Base-by-base conservation (phyloP, 2,113 vertebrate genomes). In the Halichoerus grypus region DNA sequence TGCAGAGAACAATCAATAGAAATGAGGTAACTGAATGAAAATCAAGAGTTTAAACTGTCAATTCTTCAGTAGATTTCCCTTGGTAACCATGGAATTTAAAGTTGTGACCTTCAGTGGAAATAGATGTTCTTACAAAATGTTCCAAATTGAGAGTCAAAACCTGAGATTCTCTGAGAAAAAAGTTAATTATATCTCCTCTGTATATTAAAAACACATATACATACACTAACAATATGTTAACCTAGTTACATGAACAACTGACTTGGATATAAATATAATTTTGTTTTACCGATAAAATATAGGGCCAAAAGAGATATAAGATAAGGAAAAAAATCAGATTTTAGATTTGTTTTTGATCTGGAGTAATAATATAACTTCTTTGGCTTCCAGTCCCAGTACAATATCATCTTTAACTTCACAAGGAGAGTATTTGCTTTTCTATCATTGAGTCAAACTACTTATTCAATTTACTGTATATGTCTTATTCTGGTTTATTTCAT, bases 101-200 rank as follows among this genome's bases (percentile, higher is more conserved):
- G 81, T 13, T 92, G 39, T 95, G 82, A 90, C 57, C 80, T 90
- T 94, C 92, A 76, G 7, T 88, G 3, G 15, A 97, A 94, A 95
- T 93, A 95, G 51, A 76, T 95, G 13, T 31, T 46, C 10, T 51
- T 77, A 24, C 22, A 89, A 59, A 15, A 24, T 95, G 2, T 86
- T 92, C 19, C 8, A 97, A 95, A 93, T 51, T 96, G 42, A 92
- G 55, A 91, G 16, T 97, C 69, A 9, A 96, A 97, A 90, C 77
- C 6, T 65, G 19, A n/a, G 26, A 69, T 31, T 77, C 26, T 61
- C 7, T 77, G 11, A 94, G 39, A 80, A 51, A 74, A 91, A 63
- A 26, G 7, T 36, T 10, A 72, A 87, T 95, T 36, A 2, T 71
- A 67, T 10, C 0, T 63, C 26, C 67, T 86, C 3, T 67, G 13